phyloP scores from a whole-genome alignment of 2,888 invertebrate species.

The Lasioglossum leucozonium region DNA sequence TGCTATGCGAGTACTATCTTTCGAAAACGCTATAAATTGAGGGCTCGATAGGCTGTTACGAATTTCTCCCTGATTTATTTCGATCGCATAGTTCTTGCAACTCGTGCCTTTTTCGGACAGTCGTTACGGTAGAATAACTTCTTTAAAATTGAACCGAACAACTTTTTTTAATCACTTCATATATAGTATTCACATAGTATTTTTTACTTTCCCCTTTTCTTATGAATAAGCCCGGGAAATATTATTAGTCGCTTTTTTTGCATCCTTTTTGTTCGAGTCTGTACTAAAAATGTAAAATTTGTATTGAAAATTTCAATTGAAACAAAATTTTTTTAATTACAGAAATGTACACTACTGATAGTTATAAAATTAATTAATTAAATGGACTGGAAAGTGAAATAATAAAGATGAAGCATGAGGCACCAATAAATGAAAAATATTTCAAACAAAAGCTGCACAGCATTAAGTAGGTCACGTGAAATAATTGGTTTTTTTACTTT shows the following conservation, averaged over 20 bases:
- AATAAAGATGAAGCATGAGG: not conserved
- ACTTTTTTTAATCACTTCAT: not conserved
- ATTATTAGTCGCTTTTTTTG: not conserved
- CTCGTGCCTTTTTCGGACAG: not conserved
- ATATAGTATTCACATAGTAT: too few relatives aligned
- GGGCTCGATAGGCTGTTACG: not conserved
- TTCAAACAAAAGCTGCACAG: not conserved
- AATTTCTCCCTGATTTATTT: not conserved
- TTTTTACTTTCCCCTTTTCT: too few relatives aligned
- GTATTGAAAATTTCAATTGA: too few relatives aligned
- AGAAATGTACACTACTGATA: not conserved
- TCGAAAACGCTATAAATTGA: conserved; percentile 18
- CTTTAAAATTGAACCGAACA: not conserved
- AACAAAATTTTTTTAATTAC: not conserved
- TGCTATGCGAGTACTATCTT: not conserved
- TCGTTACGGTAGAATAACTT: not conserved
- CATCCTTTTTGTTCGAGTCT: not conserved
- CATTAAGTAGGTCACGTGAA: not conserved
- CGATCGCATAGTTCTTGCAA: not conserved
- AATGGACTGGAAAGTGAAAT: not conserved
- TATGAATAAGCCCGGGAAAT: too few relatives aligned
- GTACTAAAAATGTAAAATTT: not conserved
- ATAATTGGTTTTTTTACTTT: not conserved
- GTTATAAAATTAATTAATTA: not conserved
- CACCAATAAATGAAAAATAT: not conserved